phyloP scores from a whole-genome alignment of 2,113 vertebrate genomes.

The Sminthopsis crassicaudata region DNA sequence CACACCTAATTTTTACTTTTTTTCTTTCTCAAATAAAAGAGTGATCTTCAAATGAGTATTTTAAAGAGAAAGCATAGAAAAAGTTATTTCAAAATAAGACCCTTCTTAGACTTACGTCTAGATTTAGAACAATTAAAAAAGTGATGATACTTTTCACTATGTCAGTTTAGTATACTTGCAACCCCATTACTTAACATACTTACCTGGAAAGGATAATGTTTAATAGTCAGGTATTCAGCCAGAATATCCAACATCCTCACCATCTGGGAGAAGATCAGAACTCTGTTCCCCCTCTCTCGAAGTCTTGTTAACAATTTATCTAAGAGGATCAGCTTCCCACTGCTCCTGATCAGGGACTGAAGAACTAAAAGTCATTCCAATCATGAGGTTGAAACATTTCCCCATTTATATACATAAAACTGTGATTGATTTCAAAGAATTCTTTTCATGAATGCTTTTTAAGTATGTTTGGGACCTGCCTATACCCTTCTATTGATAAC shows the following conservation, averaged over 20 bases:
- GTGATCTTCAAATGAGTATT: neutral
- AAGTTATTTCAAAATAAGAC: constrained; percentile 2
- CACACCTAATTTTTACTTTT: neutral
- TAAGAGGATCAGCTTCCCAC: constrained; percentile 96
- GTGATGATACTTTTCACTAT: neutral
- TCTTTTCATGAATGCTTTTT: neutral
- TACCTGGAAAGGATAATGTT: constrained; percentile 98
- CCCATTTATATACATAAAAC: neutral
- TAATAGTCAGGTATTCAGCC: constrained; percentile 95
- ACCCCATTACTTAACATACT: constrained; percentile 5
- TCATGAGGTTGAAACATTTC: constrained; percentile 43
- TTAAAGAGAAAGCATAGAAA: neutral
- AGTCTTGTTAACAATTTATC: constrained; percentile 97
- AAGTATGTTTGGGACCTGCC: neutral
- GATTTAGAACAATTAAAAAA: constrained; percentile 18
- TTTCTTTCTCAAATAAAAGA: constrained; percentile 8
- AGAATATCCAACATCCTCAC: constrained; percentile 99
- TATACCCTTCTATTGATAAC: neutral
- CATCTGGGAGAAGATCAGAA: constrained; percentile 99
- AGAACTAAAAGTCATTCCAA: constrained; percentile 71
- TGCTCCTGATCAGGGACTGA: constrained; percentile 93
- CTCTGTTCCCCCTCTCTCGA: constrained; percentile 94
- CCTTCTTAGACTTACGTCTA: neutral
- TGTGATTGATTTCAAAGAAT: neutral
- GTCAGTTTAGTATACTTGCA: neutral